Evolutionary conservation across 1,140 invertebrate genomes (phyloP), one percentile per base, ranked within the genome.

Genomic region (Zaprionus nigranus): DNA sequence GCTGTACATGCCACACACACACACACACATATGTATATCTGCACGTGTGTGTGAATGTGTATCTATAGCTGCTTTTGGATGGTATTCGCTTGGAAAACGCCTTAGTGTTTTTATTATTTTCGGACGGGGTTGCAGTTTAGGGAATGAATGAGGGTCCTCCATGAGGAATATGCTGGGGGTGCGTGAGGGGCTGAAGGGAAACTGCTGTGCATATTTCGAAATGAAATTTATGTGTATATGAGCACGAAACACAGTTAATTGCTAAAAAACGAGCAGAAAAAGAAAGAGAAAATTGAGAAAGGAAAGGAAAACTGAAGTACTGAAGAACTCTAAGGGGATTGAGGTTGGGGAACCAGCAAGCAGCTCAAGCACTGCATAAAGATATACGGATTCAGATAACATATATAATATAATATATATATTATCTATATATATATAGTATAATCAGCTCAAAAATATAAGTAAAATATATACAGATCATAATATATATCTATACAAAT

Each of bases 81-180:
- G 78, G 43, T 43, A 66, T 65, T 64, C 54, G 64, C 49, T 36
- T 67, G 68, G 59, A 57, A 66, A 72, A 68, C 63, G 60, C 67
- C 75, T 57, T 57, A 78, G 67, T 67, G 77, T 71, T 83, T 81
- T 83, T 78, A 36, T 64, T 43, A 57, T 62, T 46, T 17, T 51
- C 46, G 24, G 24, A 17, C 12, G 43, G 67, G 26, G 20, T 28
- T 34, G 30, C 22, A 12, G 4, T 11, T 38, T 24, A 24, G 46
- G 26, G 53, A 40, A 15, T 6, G 3, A 15, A 34, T 12, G 43
- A 30, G 30, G 38, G 53, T 28, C 30, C 28, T 9, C 7, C 15
- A 24, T 26, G 20, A 54, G 38, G 28, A 22, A 53, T 43, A 28
- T 28, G 26, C 5, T 11, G 36, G 22, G n/a, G 22, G 38, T 6